Evolutionary conservation across 2,888 invertebrate genomes (phyloP).

Genomic region (Cremastinae sp.): DNA sequence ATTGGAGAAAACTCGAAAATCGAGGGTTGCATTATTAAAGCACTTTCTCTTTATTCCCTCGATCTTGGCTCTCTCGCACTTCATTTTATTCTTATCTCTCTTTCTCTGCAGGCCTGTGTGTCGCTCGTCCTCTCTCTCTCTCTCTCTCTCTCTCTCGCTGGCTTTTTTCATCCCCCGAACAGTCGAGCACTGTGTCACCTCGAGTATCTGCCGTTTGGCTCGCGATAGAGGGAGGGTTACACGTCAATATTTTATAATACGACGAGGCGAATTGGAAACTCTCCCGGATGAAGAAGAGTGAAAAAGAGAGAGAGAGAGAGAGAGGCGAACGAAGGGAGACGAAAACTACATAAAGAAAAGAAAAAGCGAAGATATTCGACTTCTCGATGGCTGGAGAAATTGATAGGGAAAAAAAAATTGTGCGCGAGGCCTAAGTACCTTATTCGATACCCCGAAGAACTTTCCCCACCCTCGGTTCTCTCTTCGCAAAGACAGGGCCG

Average conservation of each 20-base stretch:
- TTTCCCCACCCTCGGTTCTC: constrained; percentile 41
- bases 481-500: not conserved
- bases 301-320: too few species aligned
- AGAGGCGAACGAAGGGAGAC: constrained; percentile 60
- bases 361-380: constrained; percentile 56
- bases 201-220: constrained; percentile 62
- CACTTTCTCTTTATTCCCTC: constrained; percentile 60
- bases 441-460: constrained; percentile 47
- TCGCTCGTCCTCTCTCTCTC: too few species aligned
- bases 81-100: constrained; percentile 22
- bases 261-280: constrained; percentile 69
- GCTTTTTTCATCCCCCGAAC: constrained; percentile 29
- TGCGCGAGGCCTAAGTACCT: constrained; percentile 61
- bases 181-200: constrained; percentile 65
- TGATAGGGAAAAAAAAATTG: constrained; percentile 68
- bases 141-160: constrained; percentile 20
- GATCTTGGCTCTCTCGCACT: constrained; percentile 56
- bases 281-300: not conserved
- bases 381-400: constrained; percentile 66
- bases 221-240: constrained; percentile 53
- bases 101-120: constrained; percentile 1
- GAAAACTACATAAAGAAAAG: constrained; percentile 59
- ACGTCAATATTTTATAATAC: constrained; percentile 74
- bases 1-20: constrained; percentile 74
- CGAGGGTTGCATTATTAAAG: constrained; percentile 75